Base-by-base conservation (phyloP, 2,888 invertebrate species). In the Seladonia tumulorum region DNA sequence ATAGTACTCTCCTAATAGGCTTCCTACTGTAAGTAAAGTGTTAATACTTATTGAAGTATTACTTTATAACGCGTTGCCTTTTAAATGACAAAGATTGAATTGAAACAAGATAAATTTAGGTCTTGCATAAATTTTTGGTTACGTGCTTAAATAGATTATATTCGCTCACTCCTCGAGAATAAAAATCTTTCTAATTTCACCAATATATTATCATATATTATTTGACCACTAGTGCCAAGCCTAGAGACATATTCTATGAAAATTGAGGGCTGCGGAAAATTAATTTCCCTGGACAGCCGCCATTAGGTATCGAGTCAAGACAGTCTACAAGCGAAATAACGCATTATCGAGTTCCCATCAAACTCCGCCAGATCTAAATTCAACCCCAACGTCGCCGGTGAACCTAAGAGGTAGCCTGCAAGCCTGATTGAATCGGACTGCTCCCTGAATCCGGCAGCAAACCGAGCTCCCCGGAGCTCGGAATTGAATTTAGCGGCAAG, bases 341-440 rank as follows among this genome's bases (percentile, higher is more conserved):
- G 14, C 8, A 66, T 66, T 66, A 66, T 66, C 29, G 66, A 66
- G 35, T 35, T 66, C 35, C 35, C 35, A 35, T 29, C 66, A 35
- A 66, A 66, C 35, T 35, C 8, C 18, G 1, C 66, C 66, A 18
- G 18, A 29, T 66, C 35, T 18, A 66, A 66, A 66, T 66, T 66
- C 66, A 66, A 29, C 29, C 29, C 66, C 18, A 18, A 60, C 7
- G 53, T 22, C 1, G 22, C 53, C 14, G 25, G 2, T 53, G 18
- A 35, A 35, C 22, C 35, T 66, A 63, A 29, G 35, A 66, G 35
- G 66, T 18, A 66, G 66, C 10, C 66, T 35, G 22, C 68, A 42
- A n/a, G n/a, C 68, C 35, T 39, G 42, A 68, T 68, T 12, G 35
- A 68, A 68, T 68, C 68, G 39, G 68, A 68, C 66, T 68, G 68